Base-by-base conservation (phyloP, 2,113 vertebrate species). In the Podarcis cretensis region DNA sequence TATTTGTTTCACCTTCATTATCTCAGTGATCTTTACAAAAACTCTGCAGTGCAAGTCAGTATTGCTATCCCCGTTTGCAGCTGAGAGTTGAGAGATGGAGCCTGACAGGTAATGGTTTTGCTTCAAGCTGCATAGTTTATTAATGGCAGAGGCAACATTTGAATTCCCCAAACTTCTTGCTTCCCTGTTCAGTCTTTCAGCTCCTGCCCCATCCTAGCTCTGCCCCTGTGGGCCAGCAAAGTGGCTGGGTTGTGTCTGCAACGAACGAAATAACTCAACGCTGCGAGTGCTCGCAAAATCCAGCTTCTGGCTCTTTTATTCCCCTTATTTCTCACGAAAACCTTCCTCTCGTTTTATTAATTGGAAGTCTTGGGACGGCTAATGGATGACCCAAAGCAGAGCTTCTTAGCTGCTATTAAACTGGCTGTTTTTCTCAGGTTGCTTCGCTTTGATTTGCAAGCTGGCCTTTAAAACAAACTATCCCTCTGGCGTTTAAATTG, bases 401-500 rank as follows among this genome's bases (percentile, higher is more conserved):
- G 81, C 80, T 77, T 54, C 71, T 92, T 93, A 86, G 90, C 93
- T 91, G 84, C 91, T 92, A 68, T 88, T 80, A 84, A 87, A 89
- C 23, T 16, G 16, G 0, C 2, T 10, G 48, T 4, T 71, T 80
- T 86, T 83, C 57, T n/a, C 18, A 43, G 32, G 37, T 35, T 3
- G 74, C 18, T n/a, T 84, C 12, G 18, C 92, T 96, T 93, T 91
- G 91, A 94, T 92, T 93, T 89, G 92, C 91, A 92, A 93, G 83
- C 91, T 85, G 85, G 83, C 76, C 84, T 94, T 92, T 87, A 74
- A 93, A 1, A 79, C 87, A 93, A 95, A 92, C 91, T 89, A 63
- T 94, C 77, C 87, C 91, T 83, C 94, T 93, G 93, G 87, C 80
- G 66, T 90, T 96, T 90, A 79, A 89, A 95, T 89, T 83, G 93